Conservation (phyloP, 2,888 invertebrate genomes). For the Caenorhabditis zanzibari region DNA sequence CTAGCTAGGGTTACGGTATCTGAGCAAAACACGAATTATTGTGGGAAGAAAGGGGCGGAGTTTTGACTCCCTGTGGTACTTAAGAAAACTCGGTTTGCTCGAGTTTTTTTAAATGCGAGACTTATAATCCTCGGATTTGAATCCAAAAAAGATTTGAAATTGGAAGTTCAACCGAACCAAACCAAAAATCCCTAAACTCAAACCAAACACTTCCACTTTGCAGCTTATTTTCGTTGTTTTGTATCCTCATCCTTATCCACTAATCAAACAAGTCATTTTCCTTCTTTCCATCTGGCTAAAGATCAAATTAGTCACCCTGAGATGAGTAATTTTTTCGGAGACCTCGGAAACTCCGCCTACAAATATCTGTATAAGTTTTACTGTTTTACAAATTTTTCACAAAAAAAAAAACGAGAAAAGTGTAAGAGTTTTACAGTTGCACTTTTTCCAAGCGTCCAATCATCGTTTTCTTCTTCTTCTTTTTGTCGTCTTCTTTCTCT, state of each 20-base stretch:
- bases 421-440: conserved; percentile 8
- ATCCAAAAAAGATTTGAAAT: no score
- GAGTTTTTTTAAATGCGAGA: no score
- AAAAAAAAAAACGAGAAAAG: conserved; percentile 16
- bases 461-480: conserved; percentile 31
- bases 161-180: neutral
- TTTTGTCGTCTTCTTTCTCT: neutral
- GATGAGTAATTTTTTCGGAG: conserved; percentile 15
- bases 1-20: no score
- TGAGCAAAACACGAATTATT: no score
- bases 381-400: neutral
- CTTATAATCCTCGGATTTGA: no score
- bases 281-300: conserved; percentile 1
- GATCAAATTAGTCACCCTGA: conserved; percentile 25
- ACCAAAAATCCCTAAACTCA: no score
- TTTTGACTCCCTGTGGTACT: no score
- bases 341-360: neutral
- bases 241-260: neutral
- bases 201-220: no score
- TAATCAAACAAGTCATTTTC: conserved; percentile 2
- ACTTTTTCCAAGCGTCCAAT: conserved; percentile 9
- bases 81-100: no score
- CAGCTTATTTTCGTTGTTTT: neutral
- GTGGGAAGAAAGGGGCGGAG: no score
- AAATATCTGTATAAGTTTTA: neutral